A percentile compares a stretch with the other conserved stretches of the same genome.
phyloP scores from a whole-genome alignment of 2,888 invertebrate species.

The Sinodicranocentrus sp. region DNA sequence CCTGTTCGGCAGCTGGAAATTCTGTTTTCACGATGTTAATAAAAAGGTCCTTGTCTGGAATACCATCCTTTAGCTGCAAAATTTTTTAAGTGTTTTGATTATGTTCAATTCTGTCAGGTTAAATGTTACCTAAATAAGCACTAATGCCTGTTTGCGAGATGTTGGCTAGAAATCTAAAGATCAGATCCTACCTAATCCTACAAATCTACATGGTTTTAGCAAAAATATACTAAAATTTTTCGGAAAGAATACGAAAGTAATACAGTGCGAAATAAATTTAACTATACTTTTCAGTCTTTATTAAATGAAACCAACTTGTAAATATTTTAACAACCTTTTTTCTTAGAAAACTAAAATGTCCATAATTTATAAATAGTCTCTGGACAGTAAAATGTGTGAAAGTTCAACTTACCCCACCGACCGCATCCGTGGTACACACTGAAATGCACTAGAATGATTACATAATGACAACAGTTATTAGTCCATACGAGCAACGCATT shows the following conservation, averaged over 20 bases:
- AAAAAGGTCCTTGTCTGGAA: conserved; percentile 65
- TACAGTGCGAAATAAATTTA: too few species aligned
- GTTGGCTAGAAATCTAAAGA: too few species aligned
- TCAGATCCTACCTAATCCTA: too few species aligned
- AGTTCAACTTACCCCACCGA: conserved; percentile 62
- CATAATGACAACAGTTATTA: neutral
- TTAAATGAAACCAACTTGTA: too few species aligned
- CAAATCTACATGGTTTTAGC: too few species aligned
- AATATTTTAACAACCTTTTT: too few species aligned
- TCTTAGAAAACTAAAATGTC: too few species aligned
- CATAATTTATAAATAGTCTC: too few species aligned
- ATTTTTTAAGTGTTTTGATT: neutral
- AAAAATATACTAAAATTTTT: too few species aligned
- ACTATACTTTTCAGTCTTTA: neutral
- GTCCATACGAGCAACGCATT: neutral
- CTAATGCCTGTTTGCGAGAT: too few species aligned
- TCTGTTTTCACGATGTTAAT: conserved; percentile 60
- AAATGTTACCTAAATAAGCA: too few species aligned
- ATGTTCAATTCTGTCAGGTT: neutral
- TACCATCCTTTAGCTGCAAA: conserved; percentile 66
- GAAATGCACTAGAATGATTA: conserved; percentile 58
- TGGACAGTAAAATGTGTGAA: neutral
- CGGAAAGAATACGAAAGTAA: too few species aligned
- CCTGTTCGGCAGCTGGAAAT: conserved; percentile 58
- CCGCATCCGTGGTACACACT: conserved; percentile 65